A percentile compares a stretch with the other conserved stretches of the same genome.
Conservation (phyloP, 2,797 vertebrate genomes). For the Leucoraja ocellata region DNA sequence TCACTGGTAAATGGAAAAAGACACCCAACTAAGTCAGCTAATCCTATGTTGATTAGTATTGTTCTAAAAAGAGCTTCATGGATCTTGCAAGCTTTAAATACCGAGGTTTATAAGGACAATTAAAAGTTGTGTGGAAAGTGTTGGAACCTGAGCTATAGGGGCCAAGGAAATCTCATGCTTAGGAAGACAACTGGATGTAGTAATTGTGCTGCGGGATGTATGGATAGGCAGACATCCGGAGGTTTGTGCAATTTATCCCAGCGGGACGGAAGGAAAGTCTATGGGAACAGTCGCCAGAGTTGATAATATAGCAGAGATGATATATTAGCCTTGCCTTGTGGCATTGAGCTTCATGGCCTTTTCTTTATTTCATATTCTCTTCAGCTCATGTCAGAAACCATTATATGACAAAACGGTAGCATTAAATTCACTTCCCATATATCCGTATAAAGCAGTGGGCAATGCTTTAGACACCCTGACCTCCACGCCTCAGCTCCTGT, state of each 20-base stretch:
- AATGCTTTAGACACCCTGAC: slow-evolving; percentile 6
- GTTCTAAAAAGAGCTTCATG: slow-evolving; percentile 16
- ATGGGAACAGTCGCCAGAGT: not conserved
- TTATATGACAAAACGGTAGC: not conserved
- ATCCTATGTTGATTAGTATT: slow-evolving; percentile 1
- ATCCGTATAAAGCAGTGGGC: not conserved
- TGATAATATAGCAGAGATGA: not conserved
- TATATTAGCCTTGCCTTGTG: not conserved
- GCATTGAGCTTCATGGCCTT: not conserved
- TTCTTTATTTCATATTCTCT: not conserved
- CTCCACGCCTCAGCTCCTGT: not conserved
- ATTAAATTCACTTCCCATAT: not conserved
- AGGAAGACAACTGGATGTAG: not conserved
- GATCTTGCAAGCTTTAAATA: not conserved
- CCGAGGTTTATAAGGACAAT: not conserved
- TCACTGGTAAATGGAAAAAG: not conserved
- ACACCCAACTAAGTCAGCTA: not conserved
- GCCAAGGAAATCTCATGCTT: not conserved
- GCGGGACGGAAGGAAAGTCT: not conserved
- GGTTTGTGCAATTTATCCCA: not conserved
- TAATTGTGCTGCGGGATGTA: not conserved
- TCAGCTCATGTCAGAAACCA: not conserved
- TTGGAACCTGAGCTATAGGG: slow-evolving; percentile 12
- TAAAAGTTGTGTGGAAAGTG: not conserved
- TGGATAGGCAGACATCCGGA: not conserved